These are phyloP conservation scores for Odocoileus hemionus DNA, from an alignment of 2,113 vertebrate genomes.

Conservation along the genomic window DNA sequence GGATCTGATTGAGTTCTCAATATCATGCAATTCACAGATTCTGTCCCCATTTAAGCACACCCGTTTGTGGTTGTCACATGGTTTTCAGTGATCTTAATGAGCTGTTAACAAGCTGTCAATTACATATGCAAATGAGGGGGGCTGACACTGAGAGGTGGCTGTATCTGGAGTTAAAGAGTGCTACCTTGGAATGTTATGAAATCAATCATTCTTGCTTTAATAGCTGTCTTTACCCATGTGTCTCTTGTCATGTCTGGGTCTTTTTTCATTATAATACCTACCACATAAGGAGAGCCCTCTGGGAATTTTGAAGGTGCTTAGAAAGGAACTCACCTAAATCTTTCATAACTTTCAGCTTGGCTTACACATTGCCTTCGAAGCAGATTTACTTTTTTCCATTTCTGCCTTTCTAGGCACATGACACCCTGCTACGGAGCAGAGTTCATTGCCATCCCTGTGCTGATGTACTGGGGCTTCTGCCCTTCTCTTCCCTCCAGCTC, in stretches of 20 bases:
- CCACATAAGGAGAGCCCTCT: conserved; percentile 74
- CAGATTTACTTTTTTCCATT: neutral
- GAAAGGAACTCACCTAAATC: conserved; percentile 47
- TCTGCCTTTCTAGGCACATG: neutral
- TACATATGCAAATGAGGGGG: conserved; percentile 83
- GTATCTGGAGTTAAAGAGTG: conserved; percentile 74
- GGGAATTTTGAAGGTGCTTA: conserved; percentile 70
- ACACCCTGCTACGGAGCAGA: fast-evolving
- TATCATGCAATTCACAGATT: conserved; percentile 80
- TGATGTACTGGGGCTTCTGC: neutral
- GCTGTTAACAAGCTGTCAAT: conserved; percentile 88
- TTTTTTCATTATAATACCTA: conserved; percentile 78
- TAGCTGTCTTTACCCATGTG: conserved; percentile 77
- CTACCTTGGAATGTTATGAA: conserved; percentile 78
- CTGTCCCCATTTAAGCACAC: conserved; percentile 78
- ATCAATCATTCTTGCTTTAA: conserved; percentile 82
- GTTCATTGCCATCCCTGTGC: fast-evolving
- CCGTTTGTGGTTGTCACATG: conserved; percentile 82
- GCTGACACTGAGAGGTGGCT: conserved; percentile 73
- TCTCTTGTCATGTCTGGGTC: conserved; percentile 76
- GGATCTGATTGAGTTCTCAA: conserved; percentile 82
- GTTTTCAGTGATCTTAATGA: conserved; percentile 86
- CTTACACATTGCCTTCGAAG: neutral
- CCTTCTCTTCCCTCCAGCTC: neutral
- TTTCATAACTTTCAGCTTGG: neutral